These are phyloP conservation scores for Merluccius polli DNA, from an alignment of 2,797 vertebrate species.

Conservation along the genomic window DNA sequence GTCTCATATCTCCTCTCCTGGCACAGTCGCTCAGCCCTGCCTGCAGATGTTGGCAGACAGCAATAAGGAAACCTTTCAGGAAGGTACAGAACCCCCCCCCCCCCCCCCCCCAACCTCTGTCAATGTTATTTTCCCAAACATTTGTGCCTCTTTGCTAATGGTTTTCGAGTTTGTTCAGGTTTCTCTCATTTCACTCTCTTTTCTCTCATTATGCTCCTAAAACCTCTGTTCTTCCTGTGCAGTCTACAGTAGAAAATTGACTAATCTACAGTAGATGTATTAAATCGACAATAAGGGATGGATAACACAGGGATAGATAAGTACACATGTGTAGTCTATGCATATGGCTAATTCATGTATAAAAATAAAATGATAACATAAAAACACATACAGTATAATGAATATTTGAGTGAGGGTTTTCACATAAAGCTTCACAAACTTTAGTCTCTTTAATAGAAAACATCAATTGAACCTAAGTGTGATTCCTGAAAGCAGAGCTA, in stretches of 20 bases:
- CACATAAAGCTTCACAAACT: too few species aligned
- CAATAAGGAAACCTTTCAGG: constrained; percentile 74
- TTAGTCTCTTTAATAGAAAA: too few species aligned
- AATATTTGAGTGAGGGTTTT: too few species aligned
- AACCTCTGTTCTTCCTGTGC: not conserved
- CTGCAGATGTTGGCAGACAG: constrained; percentile 88
- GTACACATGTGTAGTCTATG: not conserved
- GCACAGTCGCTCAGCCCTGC: constrained; percentile 81
- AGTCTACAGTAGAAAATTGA: not conserved
- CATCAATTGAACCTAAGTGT: too few species aligned
- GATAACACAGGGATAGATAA: not conserved
- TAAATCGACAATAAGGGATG: not conserved
- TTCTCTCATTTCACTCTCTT: too few species aligned
- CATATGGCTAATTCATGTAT: not conserved
- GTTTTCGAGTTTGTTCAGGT: not conserved
- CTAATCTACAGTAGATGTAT: not conserved
- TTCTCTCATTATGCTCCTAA: not conserved
- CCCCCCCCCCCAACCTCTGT: too few species aligned
- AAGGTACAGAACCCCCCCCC: constrained; percentile 84
- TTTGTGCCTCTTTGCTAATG: not conserved
- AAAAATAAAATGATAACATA: too few species aligned
- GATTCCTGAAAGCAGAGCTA: too few species aligned
- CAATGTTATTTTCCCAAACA: not conserved
- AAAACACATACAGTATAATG: too few species aligned
- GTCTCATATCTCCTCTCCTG: not conserved